These are phyloP conservation scores for Drosophila aff. DNA, from an alignment of 1,140 invertebrate species.

Conservation along the genomic window DNA sequence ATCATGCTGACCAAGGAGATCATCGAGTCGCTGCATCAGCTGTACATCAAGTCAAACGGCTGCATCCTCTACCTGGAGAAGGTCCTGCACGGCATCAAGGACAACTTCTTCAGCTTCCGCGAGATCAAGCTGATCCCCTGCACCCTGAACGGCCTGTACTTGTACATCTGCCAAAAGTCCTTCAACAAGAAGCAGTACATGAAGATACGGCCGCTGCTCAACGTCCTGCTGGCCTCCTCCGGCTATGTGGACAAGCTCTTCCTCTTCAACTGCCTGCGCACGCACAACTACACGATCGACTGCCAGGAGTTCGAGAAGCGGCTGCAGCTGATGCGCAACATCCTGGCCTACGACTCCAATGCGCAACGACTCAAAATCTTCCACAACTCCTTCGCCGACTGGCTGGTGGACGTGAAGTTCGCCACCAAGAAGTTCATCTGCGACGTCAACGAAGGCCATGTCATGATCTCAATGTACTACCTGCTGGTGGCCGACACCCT, in stretches of 20 bases:
- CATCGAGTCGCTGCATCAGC: slow-evolving; percentile 96
- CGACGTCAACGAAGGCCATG: slow-evolving; percentile 93
- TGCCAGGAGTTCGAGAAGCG: slow-evolving; percentile 94
- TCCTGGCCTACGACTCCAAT: slow-evolving; percentile 86
- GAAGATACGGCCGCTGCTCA: slow-evolving; percentile 92
- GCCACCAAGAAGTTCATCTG: slow-evolving; percentile 97
- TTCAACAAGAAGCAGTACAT: slow-evolving; percentile 95
- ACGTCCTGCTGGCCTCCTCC: slow-evolving; percentile 94
- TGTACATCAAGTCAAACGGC: slow-evolving; percentile 98
- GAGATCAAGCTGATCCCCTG: slow-evolving; percentile 95
- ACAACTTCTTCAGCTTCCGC: slow-evolving; percentile 95
- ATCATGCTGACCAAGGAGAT: slow-evolving; percentile 89
- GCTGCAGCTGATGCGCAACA: slow-evolving; percentile 90
- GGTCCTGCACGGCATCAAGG: slow-evolving; percentile 95
- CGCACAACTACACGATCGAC: slow-evolving; percentile 92
- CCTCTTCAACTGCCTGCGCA: slow-evolving; percentile 92
- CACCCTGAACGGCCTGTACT: slow-evolving; percentile 96
- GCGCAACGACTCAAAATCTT: slow-evolving; percentile 91
- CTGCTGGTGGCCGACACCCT: slow-evolving; percentile 86
- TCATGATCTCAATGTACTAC: slow-evolving; percentile 94
- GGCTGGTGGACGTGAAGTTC: slow-evolving; percentile 98
- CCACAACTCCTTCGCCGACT: slow-evolving; percentile 96
- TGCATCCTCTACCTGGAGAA: slow-evolving; percentile 97
- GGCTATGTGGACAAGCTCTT: slow-evolving; percentile 93
- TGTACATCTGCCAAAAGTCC: slow-evolving; percentile 97